Conservation (phyloP, 2,797 vertebrate species). For the Denticeps clupeoides region DNA sequence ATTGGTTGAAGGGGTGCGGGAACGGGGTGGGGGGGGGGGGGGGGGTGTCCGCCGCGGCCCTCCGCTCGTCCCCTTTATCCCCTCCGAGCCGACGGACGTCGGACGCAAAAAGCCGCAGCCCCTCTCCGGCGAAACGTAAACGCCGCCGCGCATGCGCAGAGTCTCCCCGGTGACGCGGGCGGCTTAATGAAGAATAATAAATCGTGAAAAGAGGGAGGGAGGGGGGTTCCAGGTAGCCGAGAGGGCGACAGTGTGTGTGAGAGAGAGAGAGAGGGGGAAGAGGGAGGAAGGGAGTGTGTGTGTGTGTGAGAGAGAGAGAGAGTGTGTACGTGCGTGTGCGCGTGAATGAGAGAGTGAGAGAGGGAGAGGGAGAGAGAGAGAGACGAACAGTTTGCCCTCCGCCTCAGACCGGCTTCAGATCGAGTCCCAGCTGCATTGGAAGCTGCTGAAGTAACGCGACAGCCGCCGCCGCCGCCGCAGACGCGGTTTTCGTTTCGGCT, state of each 20-base stretch:
- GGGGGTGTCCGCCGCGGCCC: too few species aligned
- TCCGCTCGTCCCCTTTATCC: too few species aligned
- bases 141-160: slow-evolving; percentile 67
- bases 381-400: slow-evolving; percentile 56
- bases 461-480: slow-evolving; percentile 53
- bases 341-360: slow-evolving; percentile 45
- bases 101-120: too few species aligned
- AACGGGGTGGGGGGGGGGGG: too few species aligned
- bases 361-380: slow-evolving; percentile 26
- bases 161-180: slow-evolving; percentile 63
- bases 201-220: too few species aligned
- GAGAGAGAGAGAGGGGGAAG: slow-evolving; percentile 22
- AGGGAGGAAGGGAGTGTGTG: slow-evolving; percentile 11
- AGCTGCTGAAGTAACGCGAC: slow-evolving; percentile 50
- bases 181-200: slow-evolving; percentile 80
- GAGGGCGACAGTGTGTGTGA: slow-evolving; percentile 29
- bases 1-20: slow-evolving; percentile 80
- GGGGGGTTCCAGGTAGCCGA: slow-evolving; percentile 54
- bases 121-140: too few species aligned
- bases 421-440: slow-evolving; percentile 70
- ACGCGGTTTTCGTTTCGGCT: too few species aligned
- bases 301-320: slow-evolving; percentile 23
- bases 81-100: too few species aligned
- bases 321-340: slow-evolving; percentile 31
- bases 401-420: slow-evolving; percentile 66